A percentile compares a stretch with the other conserved stretches of the same genome.
Conservation (phyloP, 2,888 invertebrate species). For the Hyposoter didymator region DNA sequence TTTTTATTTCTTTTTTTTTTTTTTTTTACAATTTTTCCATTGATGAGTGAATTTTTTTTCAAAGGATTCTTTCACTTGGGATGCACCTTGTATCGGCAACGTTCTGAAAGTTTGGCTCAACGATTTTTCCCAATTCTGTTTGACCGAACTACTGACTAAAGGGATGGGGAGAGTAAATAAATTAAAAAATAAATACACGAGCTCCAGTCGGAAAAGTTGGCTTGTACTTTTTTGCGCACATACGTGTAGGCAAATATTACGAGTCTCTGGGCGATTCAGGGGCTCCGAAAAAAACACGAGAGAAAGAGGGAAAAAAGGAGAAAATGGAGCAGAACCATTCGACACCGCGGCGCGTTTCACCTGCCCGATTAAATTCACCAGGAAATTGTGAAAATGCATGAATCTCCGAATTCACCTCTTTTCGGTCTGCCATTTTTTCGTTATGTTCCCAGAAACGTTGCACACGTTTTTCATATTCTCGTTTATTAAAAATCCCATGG, state of each 20-base stretch:
- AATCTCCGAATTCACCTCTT: background rate
- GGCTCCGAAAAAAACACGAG: background rate
- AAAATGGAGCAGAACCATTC: background rate
- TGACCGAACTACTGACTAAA: slow-evolving; percentile 9
- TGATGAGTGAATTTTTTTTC: background rate
- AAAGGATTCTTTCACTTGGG: background rate
- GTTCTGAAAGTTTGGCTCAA: background rate
- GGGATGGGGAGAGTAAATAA: background rate
- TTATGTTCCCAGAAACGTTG: too few species aligned
- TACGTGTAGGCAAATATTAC: slow-evolving; percentile 19
- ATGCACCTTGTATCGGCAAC: background rate
- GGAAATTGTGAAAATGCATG: background rate
- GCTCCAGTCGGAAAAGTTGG: background rate
- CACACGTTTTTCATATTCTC: background rate
- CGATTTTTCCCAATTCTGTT: slow-evolving; percentile 28
- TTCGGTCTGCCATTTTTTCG: background rate
- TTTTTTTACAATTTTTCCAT: background rate
- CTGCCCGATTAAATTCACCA: background rate
- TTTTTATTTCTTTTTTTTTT: too few species aligned
- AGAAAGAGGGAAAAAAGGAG: background rate
- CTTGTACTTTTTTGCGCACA: slow-evolving; percentile 10
- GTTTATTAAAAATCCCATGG: background rate
- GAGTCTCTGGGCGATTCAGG: slow-evolving; percentile 20
- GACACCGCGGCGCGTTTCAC: background rate
- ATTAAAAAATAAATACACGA: background rate